Evolutionary conservation across 2,888 invertebrate species (phyloP).

Genomic region (Ischnura elegans): DNA sequence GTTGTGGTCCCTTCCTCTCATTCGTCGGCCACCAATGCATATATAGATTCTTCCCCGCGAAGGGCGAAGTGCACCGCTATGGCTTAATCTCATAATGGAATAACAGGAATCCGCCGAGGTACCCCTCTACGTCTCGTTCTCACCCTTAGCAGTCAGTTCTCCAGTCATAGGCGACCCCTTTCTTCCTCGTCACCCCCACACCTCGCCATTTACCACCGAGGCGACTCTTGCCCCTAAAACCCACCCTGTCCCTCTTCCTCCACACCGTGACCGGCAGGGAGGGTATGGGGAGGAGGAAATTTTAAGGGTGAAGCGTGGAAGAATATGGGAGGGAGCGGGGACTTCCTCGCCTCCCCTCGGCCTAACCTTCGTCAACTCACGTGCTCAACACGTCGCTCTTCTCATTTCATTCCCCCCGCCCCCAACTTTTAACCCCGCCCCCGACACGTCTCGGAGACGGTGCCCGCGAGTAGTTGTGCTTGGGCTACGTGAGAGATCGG

Average conservation of each 20-base stretch:
- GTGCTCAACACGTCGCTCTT: slow-evolving; percentile 10
- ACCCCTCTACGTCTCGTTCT: not conserved
- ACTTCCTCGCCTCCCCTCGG: not conserved
- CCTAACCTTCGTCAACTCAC: slow-evolving; percentile 7
- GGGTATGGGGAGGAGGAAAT: not conserved
- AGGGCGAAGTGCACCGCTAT: slow-evolving; percentile 49
- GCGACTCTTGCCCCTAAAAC: not conserved
- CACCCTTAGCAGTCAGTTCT: not conserved
- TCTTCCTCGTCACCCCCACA: not conserved
- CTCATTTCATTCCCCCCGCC: not conserved
- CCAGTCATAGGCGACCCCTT: not conserved
- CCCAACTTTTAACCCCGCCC: not conserved
- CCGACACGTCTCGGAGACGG: not conserved
- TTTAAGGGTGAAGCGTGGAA: not conserved
- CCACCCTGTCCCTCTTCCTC: not conserved
- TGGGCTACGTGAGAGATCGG: not conserved
- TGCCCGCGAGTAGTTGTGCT: not conserved
- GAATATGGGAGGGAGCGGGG: not conserved
- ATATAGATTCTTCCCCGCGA: not conserved
- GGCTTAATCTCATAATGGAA: slow-evolving; percentile 64
- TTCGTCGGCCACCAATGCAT: not conserved
- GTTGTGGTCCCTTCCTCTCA: not conserved
- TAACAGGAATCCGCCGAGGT: slow-evolving; percentile 20
- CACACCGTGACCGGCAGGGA: not conserved
- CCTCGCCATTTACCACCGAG: not conserved